These are phyloP conservation scores for Orestias chungarensis DNA, from an alignment of 2,797 vertebrate genomes.

Conservation along the genomic window DNA sequence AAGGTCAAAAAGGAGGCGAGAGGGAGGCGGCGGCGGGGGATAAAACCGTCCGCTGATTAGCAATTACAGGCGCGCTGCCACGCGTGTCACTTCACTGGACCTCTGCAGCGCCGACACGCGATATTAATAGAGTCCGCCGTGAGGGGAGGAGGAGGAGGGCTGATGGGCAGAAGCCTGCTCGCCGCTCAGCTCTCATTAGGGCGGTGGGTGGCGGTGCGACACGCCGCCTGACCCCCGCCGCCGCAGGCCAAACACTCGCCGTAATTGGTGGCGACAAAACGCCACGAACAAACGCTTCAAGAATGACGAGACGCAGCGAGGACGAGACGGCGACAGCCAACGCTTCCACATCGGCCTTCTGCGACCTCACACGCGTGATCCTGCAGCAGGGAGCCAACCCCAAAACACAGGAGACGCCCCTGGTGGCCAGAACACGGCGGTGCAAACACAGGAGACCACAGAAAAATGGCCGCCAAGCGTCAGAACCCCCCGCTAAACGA, in stretches of 20 bases:
- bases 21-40: slow-evolving; percentile 35
- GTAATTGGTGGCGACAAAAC: slow-evolving; percentile 57
- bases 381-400: no score
- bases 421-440: no score
- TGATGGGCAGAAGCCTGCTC: slow-evolving; percentile 63
- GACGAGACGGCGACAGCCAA: slow-evolving; percentile 4
- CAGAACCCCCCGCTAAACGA: no score
- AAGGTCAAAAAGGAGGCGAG: slow-evolving; percentile 30
- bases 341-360: no score
- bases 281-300: slow-evolving; percentile 22
- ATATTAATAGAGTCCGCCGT: slow-evolving; percentile 80
- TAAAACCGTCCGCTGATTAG: slow-evolving; percentile 83
- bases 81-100: slow-evolving; percentile 80
- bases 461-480: no score
- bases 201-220: slow-evolving; percentile 36
- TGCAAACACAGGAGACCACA: no score
- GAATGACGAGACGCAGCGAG: slow-evolving; percentile 18
- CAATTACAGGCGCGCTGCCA: slow-evolving; percentile 75
- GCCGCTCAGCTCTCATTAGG: slow-evolving; percentile 66
- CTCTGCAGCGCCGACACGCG: slow-evolving; percentile 72
- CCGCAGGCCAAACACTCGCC: slow-evolving; percentile 3
- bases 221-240: slow-evolving; percentile 23
- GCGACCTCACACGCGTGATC: no score
- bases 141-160: slow-evolving; percentile 59
- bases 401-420: no score